A percentile compares a stretch with the other conserved stretches of the same genome.
Evolutionary conservation across 1,140 invertebrate genomes (phyloP).

Genomic region (Bradynema listronoti): DNA sequence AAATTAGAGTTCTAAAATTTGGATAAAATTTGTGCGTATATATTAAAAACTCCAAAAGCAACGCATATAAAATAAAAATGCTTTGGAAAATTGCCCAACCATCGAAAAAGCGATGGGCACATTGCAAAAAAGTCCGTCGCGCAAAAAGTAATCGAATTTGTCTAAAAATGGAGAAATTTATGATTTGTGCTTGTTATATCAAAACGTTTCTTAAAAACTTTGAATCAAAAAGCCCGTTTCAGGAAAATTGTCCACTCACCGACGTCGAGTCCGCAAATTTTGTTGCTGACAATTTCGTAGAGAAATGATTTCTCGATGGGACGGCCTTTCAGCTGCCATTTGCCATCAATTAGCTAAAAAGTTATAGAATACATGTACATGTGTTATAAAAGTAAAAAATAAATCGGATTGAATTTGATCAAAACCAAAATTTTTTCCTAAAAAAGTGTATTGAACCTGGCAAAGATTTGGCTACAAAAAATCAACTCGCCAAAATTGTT

Average conservation of each 20-base stretch:
- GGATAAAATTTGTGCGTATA: no score
- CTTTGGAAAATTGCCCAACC: no score
- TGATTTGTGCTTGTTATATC: no score
- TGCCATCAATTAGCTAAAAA: constrained; percentile 25
- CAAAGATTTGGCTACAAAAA: no score
- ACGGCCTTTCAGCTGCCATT: constrained; percentile 31
- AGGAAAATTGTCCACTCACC: constrained; percentile 12
- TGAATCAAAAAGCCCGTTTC: not conserved
- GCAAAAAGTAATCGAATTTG: constrained; percentile 33
- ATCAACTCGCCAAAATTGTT: no score
- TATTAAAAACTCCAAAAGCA: no score
- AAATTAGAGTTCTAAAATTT: no score
- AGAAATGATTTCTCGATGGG: constrained; percentile 25
- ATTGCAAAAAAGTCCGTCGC: constrained; percentile 8
- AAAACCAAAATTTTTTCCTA: not conserved
- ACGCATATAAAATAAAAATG: not conserved
- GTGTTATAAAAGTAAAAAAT: not conserved
- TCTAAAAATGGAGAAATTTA: constrained; percentile 9
- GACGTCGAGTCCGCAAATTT: constrained; percentile 24
- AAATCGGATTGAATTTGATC: no score
- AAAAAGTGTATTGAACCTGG: no score
- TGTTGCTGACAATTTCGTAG: constrained; percentile 35
- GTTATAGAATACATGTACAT: no score
- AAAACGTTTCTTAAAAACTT: constrained; percentile 13
- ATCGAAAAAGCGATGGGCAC: constrained; percentile 21